Percentiles rank a stretch among this genome's conserved stretches.
These are phyloP conservation scores for Peromyscus maniculatus DNA, from an alignment of 2,113 vertebrate species.

Conservation along the genomic window DNA sequence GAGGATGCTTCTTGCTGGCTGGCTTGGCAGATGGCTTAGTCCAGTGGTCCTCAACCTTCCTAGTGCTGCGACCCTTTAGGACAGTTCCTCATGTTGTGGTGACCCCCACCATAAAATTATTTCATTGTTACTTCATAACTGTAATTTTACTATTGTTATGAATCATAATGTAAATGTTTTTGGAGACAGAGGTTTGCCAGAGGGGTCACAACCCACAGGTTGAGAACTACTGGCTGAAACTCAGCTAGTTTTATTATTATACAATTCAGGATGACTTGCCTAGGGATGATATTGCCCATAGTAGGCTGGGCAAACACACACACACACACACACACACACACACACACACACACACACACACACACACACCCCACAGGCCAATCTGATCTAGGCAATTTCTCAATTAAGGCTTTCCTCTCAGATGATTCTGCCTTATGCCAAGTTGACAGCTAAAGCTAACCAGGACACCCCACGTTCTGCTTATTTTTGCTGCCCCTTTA, in stretches of 20 bases:
- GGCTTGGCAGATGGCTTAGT: background rate
- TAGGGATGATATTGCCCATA: background rate
- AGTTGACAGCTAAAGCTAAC: background rate
- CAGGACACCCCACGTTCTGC: accelerated
- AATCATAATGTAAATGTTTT: background rate
- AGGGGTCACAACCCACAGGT: background rate
- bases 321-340: background rate
- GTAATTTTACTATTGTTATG: background rate
- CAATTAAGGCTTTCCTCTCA: background rate
- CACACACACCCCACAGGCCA: background rate
- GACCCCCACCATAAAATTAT: background rate
- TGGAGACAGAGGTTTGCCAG: background rate
- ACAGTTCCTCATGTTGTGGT: background rate
- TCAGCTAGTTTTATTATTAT: too few species aligned
- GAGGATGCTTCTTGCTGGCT: background rate
- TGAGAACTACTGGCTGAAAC: background rate
- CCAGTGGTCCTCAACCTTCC: background rate
- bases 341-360: too few species aligned
- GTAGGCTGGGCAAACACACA: background rate
- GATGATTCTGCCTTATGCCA: background rate
- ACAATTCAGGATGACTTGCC: background rate
- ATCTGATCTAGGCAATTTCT: background rate
- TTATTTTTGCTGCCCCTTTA: background rate
- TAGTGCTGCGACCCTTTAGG: background rate
- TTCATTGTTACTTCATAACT: background rate